These are phyloP conservation scores for Campoletis raptor DNA, from an alignment of 2,888 invertebrate species.

Conservation along the genomic window DNA sequence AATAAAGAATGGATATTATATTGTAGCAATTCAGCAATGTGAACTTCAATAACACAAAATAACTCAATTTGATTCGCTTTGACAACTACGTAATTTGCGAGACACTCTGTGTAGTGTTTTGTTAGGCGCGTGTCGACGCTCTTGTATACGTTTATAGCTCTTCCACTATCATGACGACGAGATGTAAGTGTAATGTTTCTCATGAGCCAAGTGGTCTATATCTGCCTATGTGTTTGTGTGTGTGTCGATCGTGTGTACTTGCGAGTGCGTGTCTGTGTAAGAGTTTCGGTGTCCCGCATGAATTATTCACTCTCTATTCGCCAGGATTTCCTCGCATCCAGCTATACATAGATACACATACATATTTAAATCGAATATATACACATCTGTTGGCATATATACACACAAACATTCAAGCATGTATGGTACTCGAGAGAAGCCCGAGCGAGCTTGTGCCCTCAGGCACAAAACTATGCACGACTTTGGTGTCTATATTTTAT, in stretches of 20 bases:
- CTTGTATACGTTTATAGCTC: constrained; percentile 14
- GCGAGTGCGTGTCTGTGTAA: constrained; percentile 2
- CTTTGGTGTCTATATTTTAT: constrained; percentile 1
- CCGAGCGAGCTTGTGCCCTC: constrained; percentile 21
- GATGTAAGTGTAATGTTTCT: constrained; percentile 28
- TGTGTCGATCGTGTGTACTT: too few relatives aligned
- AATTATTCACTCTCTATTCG: constrained; percentile 63
- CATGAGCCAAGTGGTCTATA: constrained; percentile 7
- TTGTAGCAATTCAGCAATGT: too few relatives aligned
- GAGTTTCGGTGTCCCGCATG: constrained; percentile 58
- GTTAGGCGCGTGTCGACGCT: constrained; percentile 45
- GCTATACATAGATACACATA: constrained; percentile 25
- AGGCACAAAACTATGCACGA: constrained; percentile 46
- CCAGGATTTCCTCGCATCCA: constrained; percentile 54
- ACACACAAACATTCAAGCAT: background rate
- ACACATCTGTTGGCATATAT: constrained; percentile 1
- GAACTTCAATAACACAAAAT: background rate
- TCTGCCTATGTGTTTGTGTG: background rate
- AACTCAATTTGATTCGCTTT: background rate
- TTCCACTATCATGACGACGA: constrained; percentile 28
- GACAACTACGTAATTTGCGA: background rate
- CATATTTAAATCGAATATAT: background rate
- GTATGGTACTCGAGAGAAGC: background rate
- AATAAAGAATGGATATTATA: too few relatives aligned
- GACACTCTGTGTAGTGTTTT: background rate